A percentile compares a stretch with the other conserved stretches of the same genome.
Conservation (phyloP, 1,140 invertebrate species). For the Littorina saxatilis region DNA sequence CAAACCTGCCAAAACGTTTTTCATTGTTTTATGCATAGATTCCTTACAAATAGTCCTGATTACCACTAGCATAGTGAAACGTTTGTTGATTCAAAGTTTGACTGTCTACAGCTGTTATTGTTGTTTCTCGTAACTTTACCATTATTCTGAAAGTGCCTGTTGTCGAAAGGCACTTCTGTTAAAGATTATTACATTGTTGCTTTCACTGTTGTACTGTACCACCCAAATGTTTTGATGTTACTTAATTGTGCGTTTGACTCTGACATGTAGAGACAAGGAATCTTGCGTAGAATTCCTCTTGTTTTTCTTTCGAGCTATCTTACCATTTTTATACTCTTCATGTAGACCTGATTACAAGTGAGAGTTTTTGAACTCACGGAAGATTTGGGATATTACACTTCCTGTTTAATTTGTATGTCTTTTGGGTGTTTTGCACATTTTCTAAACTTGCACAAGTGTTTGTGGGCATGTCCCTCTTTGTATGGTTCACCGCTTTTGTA, state of each 20-base stretch:
- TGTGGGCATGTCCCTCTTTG: too few relatives aligned
- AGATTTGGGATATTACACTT: too few relatives aligned
- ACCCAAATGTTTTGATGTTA: constrained; percentile 20
- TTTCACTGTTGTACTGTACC: constrained; percentile 28
- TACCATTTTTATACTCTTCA: background rate
- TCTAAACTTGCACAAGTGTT: too few relatives aligned
- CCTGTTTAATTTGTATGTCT: too few relatives aligned
- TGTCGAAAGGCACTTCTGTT: constrained; percentile 34
- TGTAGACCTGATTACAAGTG: background rate
- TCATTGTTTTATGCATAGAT: constrained; percentile 26
- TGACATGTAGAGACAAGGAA: constrained; percentile 3
- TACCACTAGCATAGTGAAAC: constrained; percentile 5
- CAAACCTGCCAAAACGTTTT: constrained; percentile 47
- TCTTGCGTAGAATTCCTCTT: background rate
- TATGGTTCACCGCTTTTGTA: background rate
- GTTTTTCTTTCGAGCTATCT: background rate
- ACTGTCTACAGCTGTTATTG: constrained; percentile 42
- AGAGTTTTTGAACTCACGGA: too few relatives aligned
- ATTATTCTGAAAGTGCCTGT: constrained; percentile 43
- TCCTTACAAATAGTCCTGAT: constrained; percentile 15
- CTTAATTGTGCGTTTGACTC: background rate
- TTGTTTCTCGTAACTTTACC: constrained; percentile 38
- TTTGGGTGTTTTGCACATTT: too few relatives aligned
- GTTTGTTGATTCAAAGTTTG: constrained; percentile 40
- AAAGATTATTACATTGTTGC: constrained; percentile 31